Evolutionary conservation across 2,888 invertebrate species (phyloP).

Genomic region (Drosophila yooni): DNA sequence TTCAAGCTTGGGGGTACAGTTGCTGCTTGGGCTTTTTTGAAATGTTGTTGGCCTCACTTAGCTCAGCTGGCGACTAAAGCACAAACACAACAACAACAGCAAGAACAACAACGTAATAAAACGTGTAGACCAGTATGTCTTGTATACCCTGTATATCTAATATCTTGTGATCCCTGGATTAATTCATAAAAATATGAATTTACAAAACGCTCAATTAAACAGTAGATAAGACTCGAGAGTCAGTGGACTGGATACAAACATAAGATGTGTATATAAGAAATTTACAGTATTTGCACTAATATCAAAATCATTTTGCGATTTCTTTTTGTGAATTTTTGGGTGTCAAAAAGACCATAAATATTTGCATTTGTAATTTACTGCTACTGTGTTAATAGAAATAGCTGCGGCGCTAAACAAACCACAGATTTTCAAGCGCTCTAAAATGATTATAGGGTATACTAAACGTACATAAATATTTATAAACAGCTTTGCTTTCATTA

Average conservation of each 20-base stretch:
- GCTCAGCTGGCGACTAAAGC: slow-evolving; percentile 40
- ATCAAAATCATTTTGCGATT: background rate
- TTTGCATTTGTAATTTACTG: background rate
- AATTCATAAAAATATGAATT: slow-evolving; percentile 6
- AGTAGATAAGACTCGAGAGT: slow-evolving; percentile 9
- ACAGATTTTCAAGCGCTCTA: background rate
- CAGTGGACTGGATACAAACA: background rate
- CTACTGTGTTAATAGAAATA: background rate
- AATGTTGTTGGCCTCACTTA: slow-evolving; percentile 71
- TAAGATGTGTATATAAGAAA: background rate
- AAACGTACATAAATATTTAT: slow-evolving; percentile 13
- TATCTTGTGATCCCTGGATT: slow-evolving; percentile 1
- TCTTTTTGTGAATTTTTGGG: background rate
- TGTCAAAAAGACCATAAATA: background rate
- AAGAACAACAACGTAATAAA: slow-evolving; percentile 43
- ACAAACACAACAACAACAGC: background rate
- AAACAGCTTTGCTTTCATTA: slow-evolving; percentile 4
- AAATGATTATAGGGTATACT: slow-evolving; percentile 13
- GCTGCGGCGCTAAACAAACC: background rate
- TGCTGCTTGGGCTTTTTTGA: slow-evolving; percentile 70
- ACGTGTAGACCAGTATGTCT: slow-evolving; percentile 21
- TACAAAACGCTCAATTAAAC: slow-evolving; percentile 22
- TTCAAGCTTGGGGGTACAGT: slow-evolving; percentile 69
- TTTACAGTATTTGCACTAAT: no score
- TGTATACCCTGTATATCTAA: background rate